phyloP scores from a whole-genome alignment of 2,113 vertebrate species.

The Stictonetta naevosa region DNA sequence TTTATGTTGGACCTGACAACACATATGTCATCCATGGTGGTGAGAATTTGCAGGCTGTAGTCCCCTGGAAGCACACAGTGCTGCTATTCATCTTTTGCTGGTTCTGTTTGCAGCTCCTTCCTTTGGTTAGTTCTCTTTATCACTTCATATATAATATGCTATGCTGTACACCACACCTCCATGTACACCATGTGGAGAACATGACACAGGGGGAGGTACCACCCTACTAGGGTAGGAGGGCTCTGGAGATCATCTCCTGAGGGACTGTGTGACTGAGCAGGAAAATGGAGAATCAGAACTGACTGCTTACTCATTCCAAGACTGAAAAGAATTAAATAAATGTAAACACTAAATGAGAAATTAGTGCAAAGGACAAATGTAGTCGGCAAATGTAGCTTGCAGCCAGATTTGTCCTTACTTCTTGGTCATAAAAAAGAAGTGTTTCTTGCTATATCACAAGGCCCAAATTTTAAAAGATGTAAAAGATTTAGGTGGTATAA shows the following conservation, averaged over 20 bases:
- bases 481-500: background rate
- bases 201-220: background rate
- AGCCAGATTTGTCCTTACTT: background rate
- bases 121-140: background rate
- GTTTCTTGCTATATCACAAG: background rate
- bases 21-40: fast-evolving
- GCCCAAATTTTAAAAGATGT: background rate
- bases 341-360: background rate
- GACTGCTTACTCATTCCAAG: background rate
- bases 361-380: background rate
- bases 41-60: background rate
- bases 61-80: fast-evolving
- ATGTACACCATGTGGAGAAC: background rate
- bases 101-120: background rate
- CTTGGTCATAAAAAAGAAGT: background rate
- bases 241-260: background rate
- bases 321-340: background rate
- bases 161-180: fast-evolving
- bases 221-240: background rate
- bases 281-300: background rate
- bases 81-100: background rate
- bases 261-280: fast-evolving
- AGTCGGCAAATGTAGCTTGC: background rate
- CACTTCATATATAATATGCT: fast-evolving
- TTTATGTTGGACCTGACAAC: background rate